Evolutionary conservation across 2,113 vertebrate genomes (phyloP).

Genomic region (Platycercus adscitus): DNA sequence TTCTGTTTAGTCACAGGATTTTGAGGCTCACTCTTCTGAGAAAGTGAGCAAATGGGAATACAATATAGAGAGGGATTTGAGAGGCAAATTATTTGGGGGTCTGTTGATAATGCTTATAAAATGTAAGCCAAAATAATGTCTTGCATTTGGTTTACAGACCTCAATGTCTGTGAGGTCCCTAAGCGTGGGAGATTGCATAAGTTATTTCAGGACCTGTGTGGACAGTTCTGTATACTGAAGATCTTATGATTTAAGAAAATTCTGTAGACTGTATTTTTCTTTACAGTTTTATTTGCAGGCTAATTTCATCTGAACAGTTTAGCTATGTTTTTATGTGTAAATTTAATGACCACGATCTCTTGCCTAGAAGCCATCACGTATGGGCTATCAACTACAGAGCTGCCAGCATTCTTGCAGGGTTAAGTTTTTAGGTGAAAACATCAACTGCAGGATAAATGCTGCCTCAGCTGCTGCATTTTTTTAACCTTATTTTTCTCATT

Average conservation of each 20-base stretch:
- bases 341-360: accelerated
- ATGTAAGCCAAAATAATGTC: background rate
- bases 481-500: background rate
- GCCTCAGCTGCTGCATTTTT: background rate
- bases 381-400: background rate
- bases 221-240: background rate
- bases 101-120: background rate
- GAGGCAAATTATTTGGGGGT: background rate
- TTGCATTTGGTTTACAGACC: background rate
- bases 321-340: background rate
- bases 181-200: background rate
- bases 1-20: background rate
- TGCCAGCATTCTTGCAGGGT: background rate
- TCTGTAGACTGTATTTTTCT: background rate
- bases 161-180: background rate
- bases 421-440: background rate
- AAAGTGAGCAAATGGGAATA: background rate
- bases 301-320: background rate
- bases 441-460: background rate
- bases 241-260: background rate
- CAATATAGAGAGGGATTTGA: background rate
- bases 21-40: background rate
- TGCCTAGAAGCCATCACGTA: background rate
- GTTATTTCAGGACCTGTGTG: background rate
- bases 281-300: background rate